Percentiles rank a stretch among this genome's conserved stretches.
phyloP scores from a whole-genome alignment of 1,140 invertebrate species.

The Tetranychus urticae region DNA sequence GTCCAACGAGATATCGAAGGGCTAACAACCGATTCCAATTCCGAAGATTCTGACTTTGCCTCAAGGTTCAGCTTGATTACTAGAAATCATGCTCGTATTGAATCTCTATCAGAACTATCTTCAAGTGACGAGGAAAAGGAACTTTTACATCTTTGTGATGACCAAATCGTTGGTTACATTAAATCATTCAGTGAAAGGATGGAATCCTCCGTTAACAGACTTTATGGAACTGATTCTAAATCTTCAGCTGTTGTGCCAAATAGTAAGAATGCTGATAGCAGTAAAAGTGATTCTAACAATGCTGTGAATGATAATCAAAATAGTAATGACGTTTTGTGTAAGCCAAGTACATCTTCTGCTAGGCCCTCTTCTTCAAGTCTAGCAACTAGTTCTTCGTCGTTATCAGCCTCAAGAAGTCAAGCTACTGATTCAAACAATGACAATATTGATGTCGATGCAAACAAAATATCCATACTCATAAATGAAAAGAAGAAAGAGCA shows the following conservation, averaged over 20 bases:
- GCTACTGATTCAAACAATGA: background rate
- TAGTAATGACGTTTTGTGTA: background rate
- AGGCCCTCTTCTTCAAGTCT: background rate
- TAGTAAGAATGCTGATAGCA: no score
- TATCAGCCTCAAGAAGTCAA: background rate
- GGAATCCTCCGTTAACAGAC: background rate
- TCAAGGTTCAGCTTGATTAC: background rate
- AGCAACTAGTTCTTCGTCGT: background rate
- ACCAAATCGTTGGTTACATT: conserved; percentile 2
- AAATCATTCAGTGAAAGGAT: background rate
- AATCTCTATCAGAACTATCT: conserved; percentile 3
- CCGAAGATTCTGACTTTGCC: conserved; percentile 1
- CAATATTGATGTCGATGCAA: background rate
- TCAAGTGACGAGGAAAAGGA: conserved; percentile 3
- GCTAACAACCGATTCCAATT: conserved; percentile 14
- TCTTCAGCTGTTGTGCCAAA: background rate
- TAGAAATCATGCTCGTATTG: conserved; percentile 7
- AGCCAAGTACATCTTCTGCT: background rate
- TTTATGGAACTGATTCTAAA: background rate
- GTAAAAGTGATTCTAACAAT: no score
- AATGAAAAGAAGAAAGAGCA: conserved; percentile 16
- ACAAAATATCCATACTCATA: conserved; percentile 18
- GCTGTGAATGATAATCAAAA: background rate
- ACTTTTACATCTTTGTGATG: background rate
- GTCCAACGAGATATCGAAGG: conserved; percentile 67